Conservation (phyloP, 2,113 vertebrate genomes). For the Elachura formosa region DNA sequence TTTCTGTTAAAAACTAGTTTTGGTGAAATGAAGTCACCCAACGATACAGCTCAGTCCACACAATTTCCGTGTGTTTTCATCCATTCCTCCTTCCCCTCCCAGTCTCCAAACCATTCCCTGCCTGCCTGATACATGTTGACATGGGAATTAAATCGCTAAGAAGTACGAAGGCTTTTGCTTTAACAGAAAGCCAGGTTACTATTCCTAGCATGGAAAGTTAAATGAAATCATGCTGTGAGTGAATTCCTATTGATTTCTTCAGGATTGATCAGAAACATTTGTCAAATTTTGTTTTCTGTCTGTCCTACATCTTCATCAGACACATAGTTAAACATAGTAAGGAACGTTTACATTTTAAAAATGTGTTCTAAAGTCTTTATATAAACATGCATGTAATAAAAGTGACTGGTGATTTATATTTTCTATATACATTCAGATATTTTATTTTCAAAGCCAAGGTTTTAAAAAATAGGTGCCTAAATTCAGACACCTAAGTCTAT, state of each 20-base stretch:
- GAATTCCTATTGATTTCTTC: conserved; percentile 57
- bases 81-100: background rate
- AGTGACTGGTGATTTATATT: conserved; percentile 55
- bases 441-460: conserved; percentile 32
- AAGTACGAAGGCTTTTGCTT: conserved; percentile 33
- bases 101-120: background rate
- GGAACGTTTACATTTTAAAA: conserved; percentile 53
- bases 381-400: conserved; percentile 63
- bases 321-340: conserved; percentile 61
- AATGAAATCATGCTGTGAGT: conserved; percentile 48
- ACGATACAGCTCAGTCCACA: background rate
- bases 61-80: background rate
- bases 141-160: conserved; percentile 41
- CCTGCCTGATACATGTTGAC: conserved; percentile 40
- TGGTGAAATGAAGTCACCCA: background rate
- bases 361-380: conserved; percentile 38
- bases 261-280: conserved; percentile 65
- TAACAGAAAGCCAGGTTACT: conserved; percentile 47
- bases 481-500: conserved; percentile 50
- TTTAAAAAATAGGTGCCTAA: conserved; percentile 55
- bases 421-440: conserved; percentile 41
- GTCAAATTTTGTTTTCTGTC: conserved; percentile 66
- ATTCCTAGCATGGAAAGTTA: conserved; percentile 53
- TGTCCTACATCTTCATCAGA: conserved; percentile 48
- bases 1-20: background rate